Evolutionary conservation across 2,888 invertebrate genomes (phyloP).

Genomic region (Apamea anceps): DNA sequence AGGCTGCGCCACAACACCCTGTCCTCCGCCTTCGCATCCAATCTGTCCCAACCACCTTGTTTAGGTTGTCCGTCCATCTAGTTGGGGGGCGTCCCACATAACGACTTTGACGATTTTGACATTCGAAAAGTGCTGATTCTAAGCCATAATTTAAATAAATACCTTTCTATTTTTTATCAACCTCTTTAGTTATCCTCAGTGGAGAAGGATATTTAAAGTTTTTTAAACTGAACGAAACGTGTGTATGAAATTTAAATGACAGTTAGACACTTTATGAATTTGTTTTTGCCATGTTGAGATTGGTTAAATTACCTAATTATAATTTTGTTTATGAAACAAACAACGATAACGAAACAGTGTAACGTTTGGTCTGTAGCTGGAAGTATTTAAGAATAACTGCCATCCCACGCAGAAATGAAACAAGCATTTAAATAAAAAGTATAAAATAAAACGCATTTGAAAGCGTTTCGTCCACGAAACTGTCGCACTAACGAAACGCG

Average conservation of each 20-base stretch:
- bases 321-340: not conserved
- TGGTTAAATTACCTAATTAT: not conserved
- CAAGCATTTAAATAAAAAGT: not conserved
- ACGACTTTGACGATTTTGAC: too few relatives aligned
- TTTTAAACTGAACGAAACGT: not conserved
- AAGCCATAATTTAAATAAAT: too few relatives aligned
- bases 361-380: not conserved
- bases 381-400: not conserved
- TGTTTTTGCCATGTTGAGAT: not conserved
- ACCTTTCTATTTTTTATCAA: too few relatives aligned
- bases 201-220: not conserved
- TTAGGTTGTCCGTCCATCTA: too few relatives aligned
- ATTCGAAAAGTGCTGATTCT: too few relatives aligned
- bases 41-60: too few relatives aligned
- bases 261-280: not conserved
- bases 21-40: too few relatives aligned
- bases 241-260: not conserved
- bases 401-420: not conserved
- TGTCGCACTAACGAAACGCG: slow-evolving; percentile 30
- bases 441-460: slow-evolving; percentile 17
- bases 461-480: slow-evolving; percentile 21
- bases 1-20: too few relatives aligned
- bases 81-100: too few relatives aligned
- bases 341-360: too few relatives aligned
- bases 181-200: not conserved